These are phyloP conservation scores for Phenganax subtilis DNA, from an alignment of 92 coral and sea anemone genomes.

Conservation along the genomic window DNA sequence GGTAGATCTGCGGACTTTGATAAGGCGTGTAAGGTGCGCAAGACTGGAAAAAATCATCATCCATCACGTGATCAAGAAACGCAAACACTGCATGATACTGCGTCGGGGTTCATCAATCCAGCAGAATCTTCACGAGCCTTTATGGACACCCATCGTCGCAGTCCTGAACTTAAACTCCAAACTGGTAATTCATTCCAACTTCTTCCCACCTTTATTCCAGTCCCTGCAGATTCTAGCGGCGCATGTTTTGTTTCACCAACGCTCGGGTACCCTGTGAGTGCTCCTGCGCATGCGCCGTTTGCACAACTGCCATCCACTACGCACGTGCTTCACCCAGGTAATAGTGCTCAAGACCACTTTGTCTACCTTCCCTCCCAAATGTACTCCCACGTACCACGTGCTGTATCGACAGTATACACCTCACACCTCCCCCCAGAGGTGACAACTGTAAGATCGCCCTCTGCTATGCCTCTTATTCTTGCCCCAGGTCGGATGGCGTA, in stretches of 20 bases:
- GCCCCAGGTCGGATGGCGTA: conserved; percentile 38
- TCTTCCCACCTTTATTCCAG: conserved; percentile 35
- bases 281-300: conserved; percentile 18
- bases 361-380: conserved; percentile 36
- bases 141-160: background rate
- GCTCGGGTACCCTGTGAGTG: conserved; percentile 32
- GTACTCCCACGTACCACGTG: conserved; percentile 34
- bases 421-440: conserved; percentile 27
- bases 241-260: conserved; percentile 37
- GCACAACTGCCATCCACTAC: conserved; percentile 37
- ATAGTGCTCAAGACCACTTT: conserved; percentile 14
- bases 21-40: conserved; percentile 9
- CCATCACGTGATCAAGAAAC: conserved; percentile 40
- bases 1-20: conserved; percentile 19
- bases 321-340: conserved; percentile 33
- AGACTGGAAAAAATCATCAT: conserved; percentile 12
- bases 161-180: conserved; percentile 21
- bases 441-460: conserved; percentile 29
- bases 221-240: conserved; percentile 28
- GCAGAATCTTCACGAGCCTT: background rate
- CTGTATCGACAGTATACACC: conserved; percentile 31
- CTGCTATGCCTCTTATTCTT: conserved; percentile 30
- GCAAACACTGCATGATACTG: conserved; percentile 33
- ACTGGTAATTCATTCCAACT: conserved; percentile 28
- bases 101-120: conserved; percentile 18